phyloP scores from a whole-genome alignment of 2,113 vertebrate genomes.

The Baryphthengus martii region DNA sequence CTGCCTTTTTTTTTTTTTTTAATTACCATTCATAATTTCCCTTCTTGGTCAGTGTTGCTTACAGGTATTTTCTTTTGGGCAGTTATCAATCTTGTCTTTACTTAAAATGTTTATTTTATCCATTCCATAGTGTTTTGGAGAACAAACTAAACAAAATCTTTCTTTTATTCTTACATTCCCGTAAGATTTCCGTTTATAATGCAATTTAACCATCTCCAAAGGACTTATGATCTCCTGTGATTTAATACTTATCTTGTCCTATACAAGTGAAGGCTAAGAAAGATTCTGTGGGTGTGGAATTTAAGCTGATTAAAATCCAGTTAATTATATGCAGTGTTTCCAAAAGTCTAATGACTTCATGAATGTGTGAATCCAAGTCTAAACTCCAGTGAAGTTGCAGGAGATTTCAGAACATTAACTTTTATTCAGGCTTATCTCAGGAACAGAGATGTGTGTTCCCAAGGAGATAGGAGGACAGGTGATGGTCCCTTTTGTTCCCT shows the following conservation, averaged over 20 bases:
- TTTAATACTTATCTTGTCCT: neutral
- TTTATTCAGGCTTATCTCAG: neutral
- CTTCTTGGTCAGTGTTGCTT: neutral
- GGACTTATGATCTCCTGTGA: neutral
- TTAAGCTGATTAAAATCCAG: neutral
- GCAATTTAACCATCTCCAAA: neutral
- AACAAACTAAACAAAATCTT: neutral
- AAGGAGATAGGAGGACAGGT: neutral
- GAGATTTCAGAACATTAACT: neutral
- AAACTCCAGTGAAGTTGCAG: neutral
- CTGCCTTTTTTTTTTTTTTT: fast-evolving
- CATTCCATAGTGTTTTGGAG: neutral
- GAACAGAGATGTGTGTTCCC: neutral
- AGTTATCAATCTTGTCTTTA: neutral
- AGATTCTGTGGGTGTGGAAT: neutral
- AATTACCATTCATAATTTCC: neutral
- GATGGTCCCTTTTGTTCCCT: neutral
- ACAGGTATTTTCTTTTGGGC: neutral
- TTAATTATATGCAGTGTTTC: neutral
- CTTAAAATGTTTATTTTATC: neutral
- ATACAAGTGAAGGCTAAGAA: neutral
- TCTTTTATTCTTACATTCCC: neutral
- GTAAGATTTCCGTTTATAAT: neutral
- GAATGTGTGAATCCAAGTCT: neutral
- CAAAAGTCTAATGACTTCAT: neutral